Base-by-base conservation (phyloP, 2,113 vertebrate genomes). In the Antechinus flavipes region DNA sequence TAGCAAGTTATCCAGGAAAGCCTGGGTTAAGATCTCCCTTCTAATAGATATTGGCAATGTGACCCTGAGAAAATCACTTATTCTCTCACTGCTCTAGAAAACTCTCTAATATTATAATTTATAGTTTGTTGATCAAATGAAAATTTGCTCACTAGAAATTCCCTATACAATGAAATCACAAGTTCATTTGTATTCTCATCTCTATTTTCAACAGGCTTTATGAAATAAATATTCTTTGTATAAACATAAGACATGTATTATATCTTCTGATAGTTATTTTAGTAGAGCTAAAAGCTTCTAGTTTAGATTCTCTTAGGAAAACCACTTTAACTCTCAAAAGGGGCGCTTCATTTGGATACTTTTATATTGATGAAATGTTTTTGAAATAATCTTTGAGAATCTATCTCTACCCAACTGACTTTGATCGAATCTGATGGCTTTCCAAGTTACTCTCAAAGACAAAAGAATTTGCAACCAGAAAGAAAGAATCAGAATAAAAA, bases 401-500 rank as follows among this genome's bases (percentile, higher is more conserved):
- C 61, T 76, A 14, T n/a, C 61, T n/a, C 12, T n/a, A n/a, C 19
- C 30, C 30, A 61, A 30, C 27, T 30, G 30, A 68, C 22, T 76
- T 76, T 76, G 35, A 35, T 22, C 42, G n/a, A 84, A 42, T 90
- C 12, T 93, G n/a, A 50, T 46, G 50, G 84, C 7, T 8, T 84
- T 84, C 68, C n/a, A 76, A 16, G 35, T 4, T 76, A 47, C 4
- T 94, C n/a, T 89, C 26, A 26, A 50, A 14, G 19, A 61, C 49
- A 95, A 95, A 30, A 91, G n/a, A 42, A 16, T 84, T 84, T 8
- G 61, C 22, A 94, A 89, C 54, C 11, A 84, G 55, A 50, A 89
- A 84, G 50, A 96, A 61, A 84, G 50, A 96, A 61, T 90, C 46
- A 91, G 27, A 52, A 42, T 93, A 91, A 89, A 95, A 91, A 84